These are phyloP conservation scores for Bothrops alternatus DNA, from an alignment of 2,797 vertebrate genomes.

Conservation along the genomic window DNA sequence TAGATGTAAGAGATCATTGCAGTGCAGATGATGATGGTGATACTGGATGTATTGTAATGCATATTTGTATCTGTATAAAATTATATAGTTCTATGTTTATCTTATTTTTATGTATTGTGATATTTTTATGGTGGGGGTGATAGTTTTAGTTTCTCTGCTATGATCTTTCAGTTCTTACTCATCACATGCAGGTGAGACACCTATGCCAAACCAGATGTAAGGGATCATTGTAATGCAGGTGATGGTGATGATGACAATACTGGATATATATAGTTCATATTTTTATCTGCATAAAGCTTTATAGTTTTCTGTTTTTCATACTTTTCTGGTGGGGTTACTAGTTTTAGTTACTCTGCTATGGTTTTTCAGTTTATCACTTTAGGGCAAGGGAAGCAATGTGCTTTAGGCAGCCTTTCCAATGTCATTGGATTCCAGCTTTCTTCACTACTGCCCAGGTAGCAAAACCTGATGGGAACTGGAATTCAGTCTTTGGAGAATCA, in stretches of 20 bases:
- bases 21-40: background rate
- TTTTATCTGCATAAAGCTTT: too few species aligned
- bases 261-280: background rate
- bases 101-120: background rate
- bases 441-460: too few species aligned
- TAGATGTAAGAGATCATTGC: background rate
- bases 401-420: too few species aligned
- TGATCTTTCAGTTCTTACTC: background rate
- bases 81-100: background rate
- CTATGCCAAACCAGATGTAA: background rate
- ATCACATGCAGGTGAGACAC: background rate
- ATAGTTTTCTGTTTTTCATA: too few species aligned
- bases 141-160: background rate
- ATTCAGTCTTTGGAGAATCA: background rate
- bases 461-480: background rate
- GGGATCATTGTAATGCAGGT: background rate
- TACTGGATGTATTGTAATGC: background rate
- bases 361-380: too few species aligned
- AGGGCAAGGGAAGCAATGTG: too few species aligned
- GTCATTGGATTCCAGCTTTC: too few species aligned
- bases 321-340: too few species aligned
- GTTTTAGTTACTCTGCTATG: too few species aligned
- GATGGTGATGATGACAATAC: background rate
- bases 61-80: background rate
- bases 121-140: background rate